phyloP scores from a whole-genome alignment of 1,140 invertebrate genomes.

The Portunus trituberculatus region DNA sequence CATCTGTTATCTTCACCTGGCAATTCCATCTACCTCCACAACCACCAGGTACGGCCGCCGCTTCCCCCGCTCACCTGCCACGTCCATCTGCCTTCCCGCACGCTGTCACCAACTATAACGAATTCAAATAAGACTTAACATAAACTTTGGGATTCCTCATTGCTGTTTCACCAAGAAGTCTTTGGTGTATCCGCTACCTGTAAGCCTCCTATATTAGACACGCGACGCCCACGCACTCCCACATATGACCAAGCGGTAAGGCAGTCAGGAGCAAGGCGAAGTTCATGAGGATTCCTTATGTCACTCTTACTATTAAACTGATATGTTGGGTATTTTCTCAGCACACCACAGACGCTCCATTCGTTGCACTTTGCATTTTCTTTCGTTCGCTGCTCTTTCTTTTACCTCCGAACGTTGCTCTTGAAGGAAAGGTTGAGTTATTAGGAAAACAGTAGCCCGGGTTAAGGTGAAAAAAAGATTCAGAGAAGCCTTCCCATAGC shows the following conservation, averaged over 20 bases:
- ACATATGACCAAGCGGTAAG: background rate
- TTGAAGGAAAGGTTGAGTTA: conserved; percentile 27
- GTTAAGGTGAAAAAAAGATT: conserved; percentile 51
- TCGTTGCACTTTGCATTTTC: conserved; percentile 4
- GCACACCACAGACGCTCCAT: background rate
- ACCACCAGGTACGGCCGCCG: background rate
- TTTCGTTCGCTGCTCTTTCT: background rate
- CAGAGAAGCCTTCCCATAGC: conserved; percentile 34
- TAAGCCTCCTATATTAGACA: background rate
- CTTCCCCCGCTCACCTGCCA: background rate
- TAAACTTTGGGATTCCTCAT: background rate
- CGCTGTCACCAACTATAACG: background rate
- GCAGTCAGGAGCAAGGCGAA: background rate
- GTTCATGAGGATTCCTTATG: background rate
- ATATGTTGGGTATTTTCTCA: conserved; percentile 26
- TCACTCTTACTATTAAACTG: conserved; percentile 7
- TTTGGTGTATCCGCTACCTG: background rate
- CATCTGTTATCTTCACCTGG: background rate
- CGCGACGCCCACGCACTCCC: background rate
- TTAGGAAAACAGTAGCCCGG: conserved; percentile 39
- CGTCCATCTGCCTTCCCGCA: background rate
- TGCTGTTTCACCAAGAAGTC: background rate
- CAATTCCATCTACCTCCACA: conserved; percentile 2
- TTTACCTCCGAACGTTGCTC: background rate
- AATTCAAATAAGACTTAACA: background rate